phyloP scores from a whole-genome alignment of 92 coral and sea anemone genomes.

The Bergia puertoricense region DNA sequence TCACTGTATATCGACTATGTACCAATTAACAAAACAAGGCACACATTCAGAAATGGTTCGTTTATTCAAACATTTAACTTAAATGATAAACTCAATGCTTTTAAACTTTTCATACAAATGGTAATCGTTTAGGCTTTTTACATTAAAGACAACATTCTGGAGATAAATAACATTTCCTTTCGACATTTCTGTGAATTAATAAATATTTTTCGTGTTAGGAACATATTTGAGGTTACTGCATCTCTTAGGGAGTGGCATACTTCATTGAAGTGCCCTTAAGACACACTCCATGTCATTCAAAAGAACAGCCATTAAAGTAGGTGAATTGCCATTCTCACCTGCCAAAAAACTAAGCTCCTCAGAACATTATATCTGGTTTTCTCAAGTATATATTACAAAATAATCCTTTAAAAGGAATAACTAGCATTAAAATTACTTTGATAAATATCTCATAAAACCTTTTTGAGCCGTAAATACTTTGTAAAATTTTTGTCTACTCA shows the following conservation, averaged over 20 bases:
- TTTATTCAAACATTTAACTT: background rate
- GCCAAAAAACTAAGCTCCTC: background rate
- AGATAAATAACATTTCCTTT: too few relatives aligned
- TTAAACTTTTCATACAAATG: too few relatives aligned
- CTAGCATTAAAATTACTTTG: too few relatives aligned
- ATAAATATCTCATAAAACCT: background rate
- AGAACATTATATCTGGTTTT: background rate
- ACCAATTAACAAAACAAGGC: background rate
- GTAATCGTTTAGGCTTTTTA: background rate
- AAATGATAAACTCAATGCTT: background rate
- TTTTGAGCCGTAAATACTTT: background rate
- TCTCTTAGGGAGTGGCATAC: too few relatives aligned
- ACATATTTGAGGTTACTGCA: too few relatives aligned
- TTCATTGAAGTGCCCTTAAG: too few relatives aligned
- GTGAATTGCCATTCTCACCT: background rate
- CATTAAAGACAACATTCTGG: background rate
- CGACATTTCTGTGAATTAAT: too few relatives aligned
- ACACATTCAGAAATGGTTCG: background rate
- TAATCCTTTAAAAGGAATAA: background rate
- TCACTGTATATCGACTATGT: background rate
- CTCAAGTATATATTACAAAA: background rate
- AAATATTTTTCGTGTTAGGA: background rate
- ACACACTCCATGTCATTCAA: too few relatives aligned
- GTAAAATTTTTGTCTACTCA: background rate
- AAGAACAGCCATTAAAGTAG: background rate